These are phyloP conservation scores for Enhydra lutris DNA, from an alignment of 2,113 vertebrate species.

Conservation along the genomic window DNA sequence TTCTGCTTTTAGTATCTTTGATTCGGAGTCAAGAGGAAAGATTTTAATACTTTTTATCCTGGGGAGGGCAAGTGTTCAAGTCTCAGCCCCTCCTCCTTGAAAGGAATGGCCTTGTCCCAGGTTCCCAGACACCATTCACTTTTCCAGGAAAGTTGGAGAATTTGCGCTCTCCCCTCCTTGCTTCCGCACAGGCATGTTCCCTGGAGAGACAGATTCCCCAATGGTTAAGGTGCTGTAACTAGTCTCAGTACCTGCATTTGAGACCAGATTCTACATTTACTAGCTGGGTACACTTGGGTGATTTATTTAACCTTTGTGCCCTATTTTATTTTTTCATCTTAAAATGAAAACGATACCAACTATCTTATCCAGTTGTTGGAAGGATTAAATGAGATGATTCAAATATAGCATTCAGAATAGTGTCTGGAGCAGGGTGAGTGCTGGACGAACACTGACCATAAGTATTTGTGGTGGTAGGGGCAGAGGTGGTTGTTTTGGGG, in stretches of 20 bases:
- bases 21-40: not conserved
- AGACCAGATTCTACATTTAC: not conserved
- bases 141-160: not conserved
- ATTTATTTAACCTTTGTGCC: not conserved
- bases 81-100: not conserved
- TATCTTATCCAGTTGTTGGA: not conserved
- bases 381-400: not conserved
- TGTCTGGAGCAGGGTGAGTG: not conserved
- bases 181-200: not conserved
- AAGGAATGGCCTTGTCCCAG: not conserved
- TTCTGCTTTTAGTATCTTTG: not conserved
- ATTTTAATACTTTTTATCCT: not conserved
- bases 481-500: not conserved
- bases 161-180: not conserved
- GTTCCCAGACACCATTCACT: not conserved
- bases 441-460: accelerated
- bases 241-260: not conserved
- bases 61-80: not conserved
- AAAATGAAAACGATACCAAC: not conserved
- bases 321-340: not conserved
- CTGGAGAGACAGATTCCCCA: not conserved
- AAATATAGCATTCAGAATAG: not conserved
- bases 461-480: too few relatives aligned
- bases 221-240: not conserved
- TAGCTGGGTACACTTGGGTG: not conserved